Conservation (phyloP, 2,797 vertebrate genomes). For the Phataginus tetradactyla region DNA sequence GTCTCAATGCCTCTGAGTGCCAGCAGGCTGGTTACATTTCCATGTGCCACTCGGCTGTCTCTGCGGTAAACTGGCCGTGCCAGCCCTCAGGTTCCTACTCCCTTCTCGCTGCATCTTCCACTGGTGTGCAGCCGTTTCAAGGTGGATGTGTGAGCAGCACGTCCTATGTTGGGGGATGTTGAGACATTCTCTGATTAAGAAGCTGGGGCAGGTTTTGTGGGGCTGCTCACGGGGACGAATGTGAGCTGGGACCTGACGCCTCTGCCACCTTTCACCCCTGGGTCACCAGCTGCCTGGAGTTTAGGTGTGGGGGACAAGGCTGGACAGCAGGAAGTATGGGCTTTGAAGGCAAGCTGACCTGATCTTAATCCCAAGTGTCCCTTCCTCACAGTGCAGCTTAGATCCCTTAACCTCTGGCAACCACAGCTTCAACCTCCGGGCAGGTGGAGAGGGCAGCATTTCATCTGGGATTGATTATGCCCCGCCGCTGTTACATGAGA, state of each 20-base stretch:
- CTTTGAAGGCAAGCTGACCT: no score
- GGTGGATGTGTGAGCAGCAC: fast-evolving
- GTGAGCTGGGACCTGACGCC: background rate
- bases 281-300: no score
- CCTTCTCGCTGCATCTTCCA: no score
- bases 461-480: background rate
- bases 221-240: background rate
- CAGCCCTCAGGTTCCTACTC: background rate
- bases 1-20: background rate
- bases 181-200: background rate
- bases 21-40: background rate
- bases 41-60: background rate
- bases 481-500: no score
- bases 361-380: background rate
- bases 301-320: background rate
- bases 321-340: fast-evolving
- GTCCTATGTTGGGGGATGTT: background rate
- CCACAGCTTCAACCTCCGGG: background rate
- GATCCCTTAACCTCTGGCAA: background rate
- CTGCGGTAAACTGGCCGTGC: background rate
- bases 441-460: fast-evolving
- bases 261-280: no score
- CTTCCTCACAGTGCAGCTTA: background rate
- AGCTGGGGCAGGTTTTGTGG: background rate
- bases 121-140: no score